Evolutionary conservation across 2,888 invertebrate genomes (phyloP).

Genomic region (Hesperia comma): DNA sequence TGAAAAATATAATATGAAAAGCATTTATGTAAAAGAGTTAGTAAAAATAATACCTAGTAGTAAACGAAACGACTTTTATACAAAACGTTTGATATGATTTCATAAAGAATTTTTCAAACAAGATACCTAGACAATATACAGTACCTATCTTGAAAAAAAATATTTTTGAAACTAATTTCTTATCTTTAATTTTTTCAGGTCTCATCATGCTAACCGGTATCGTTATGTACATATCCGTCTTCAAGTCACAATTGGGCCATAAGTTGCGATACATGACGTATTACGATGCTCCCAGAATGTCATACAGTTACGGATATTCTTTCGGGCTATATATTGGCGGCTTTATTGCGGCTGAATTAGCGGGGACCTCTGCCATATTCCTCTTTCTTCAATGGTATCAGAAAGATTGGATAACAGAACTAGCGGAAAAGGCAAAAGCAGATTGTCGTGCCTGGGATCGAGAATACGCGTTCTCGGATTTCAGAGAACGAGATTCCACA

Average conservation of each 20-base stretch:
- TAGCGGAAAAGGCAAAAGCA: slow-evolving; percentile 77
- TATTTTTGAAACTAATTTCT: background rate
- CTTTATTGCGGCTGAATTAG: slow-evolving; percentile 92
- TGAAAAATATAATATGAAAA: too few relatives aligned
- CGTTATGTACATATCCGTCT: slow-evolving; percentile 96
- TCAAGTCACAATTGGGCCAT: slow-evolving; percentile 95
- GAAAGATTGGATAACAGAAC: slow-evolving; percentile 84
- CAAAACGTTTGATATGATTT: too few relatives aligned
- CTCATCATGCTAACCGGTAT: slow-evolving; percentile 94
- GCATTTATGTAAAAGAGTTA: too few relatives aligned
- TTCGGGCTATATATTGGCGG: slow-evolving; percentile 94
- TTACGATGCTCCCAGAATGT: slow-evolving; percentile 91
- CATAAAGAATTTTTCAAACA: too few relatives aligned
- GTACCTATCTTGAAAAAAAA: too few relatives aligned
- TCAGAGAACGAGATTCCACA: slow-evolving; percentile 75
- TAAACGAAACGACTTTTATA: too few relatives aligned
- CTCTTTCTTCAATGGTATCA: slow-evolving; percentile 93
- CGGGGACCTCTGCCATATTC: slow-evolving; percentile 94
- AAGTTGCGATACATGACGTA: slow-evolving; percentile 92
- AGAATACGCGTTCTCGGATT: slow-evolving; percentile 78
- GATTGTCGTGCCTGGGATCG: slow-evolving; percentile 79
- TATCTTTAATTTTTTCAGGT: slow-evolving; percentile 83
- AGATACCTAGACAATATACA: too few relatives aligned
- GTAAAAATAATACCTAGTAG: too few relatives aligned
- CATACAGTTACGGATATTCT: slow-evolving; percentile 94